These are phyloP conservation scores for Saxidomus purpurata DNA, from an alignment of 1,140 invertebrate species.

Conservation along the genomic window DNA sequence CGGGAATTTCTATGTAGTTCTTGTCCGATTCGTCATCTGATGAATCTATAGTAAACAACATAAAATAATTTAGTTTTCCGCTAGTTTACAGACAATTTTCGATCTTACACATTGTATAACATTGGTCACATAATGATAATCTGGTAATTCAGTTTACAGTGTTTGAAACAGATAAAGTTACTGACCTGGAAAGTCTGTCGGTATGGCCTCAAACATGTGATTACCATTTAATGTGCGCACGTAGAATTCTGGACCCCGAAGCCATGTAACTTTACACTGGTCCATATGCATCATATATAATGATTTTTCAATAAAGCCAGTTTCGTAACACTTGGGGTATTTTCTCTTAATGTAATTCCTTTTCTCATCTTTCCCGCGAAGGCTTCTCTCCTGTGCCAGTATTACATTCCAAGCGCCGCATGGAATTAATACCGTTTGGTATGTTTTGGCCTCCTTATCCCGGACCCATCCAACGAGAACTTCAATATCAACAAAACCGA, in stretches of 20 bases:
- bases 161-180: no score
- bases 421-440: constrained; percentile 4
- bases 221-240: not conserved
- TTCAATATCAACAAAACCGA: not conserved
- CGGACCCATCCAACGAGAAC: not conserved
- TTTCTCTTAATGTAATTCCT: constrained; percentile 1
- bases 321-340: not conserved
- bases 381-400: not conserved
- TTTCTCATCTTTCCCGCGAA: not conserved
- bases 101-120: no score
- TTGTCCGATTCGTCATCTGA: no score
- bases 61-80: no score
- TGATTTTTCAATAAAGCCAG: not conserved
- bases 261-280: not conserved
- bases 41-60: no score
- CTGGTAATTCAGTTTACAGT: no score
- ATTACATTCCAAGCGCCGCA: not conserved
- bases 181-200: not conserved
- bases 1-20: no score
- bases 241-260: not conserved
- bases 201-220: not conserved
- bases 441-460: not conserved
- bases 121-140: no score
- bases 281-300: not conserved
- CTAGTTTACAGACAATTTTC: no score